These are phyloP conservation scores for Pungitius pungitius DNA, from an alignment of 2,113 vertebrate species.

Conservation along the genomic window DNA sequence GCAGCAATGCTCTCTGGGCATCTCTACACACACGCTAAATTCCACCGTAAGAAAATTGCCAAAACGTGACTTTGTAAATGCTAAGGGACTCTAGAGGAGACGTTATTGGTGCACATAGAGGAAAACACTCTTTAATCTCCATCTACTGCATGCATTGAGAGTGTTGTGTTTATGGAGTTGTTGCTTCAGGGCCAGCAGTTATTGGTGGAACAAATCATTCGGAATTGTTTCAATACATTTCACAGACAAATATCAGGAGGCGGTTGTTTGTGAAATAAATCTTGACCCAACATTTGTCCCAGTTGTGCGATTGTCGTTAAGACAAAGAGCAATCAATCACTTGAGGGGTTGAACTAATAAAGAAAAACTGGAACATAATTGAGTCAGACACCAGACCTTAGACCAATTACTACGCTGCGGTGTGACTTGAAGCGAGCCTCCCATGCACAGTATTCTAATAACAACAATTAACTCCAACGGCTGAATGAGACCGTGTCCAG, in stretches of 20 bases:
- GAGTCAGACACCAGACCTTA: constrained; percentile 44
- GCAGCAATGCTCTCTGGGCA: background rate
- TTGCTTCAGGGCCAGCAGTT: constrained; percentile 15
- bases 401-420: constrained; percentile 53
- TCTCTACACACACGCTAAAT: background rate
- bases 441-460: constrained; percentile 53
- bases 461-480: constrained; percentile 44
- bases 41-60: background rate
- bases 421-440: constrained; percentile 47
- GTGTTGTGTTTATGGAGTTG: background rate
- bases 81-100: background rate
- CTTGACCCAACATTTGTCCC: constrained; percentile 13
- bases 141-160: background rate
- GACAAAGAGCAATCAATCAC: constrained; percentile 34
- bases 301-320: constrained; percentile 28
- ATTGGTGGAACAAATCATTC: constrained; percentile 30
- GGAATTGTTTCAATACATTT: constrained; percentile 26
- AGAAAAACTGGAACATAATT: background rate
- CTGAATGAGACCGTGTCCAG: constrained; percentile 32
- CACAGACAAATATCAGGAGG: constrained; percentile 13
- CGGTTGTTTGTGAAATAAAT: constrained; percentile 25
- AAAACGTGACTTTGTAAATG: background rate
- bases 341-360: constrained; percentile 8
- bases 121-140: background rate
- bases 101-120: background rate